Base-by-base conservation (phyloP, 2,113 vertebrate species). In the Manacus vitellinus region DNA sequence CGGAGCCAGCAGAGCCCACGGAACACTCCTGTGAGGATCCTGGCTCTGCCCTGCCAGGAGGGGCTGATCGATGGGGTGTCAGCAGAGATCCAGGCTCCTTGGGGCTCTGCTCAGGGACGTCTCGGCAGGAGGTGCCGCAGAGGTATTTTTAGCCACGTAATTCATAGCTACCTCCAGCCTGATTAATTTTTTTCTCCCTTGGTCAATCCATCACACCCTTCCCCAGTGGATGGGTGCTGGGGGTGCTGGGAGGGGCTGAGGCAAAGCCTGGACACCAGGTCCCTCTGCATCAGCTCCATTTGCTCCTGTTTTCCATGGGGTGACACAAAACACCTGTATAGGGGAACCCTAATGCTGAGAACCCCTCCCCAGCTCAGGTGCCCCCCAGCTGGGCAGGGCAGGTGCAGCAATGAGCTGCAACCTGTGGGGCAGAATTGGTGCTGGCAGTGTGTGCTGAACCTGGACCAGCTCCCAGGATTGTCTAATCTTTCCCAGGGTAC, bases 321-420 rank as follows among this genome's bases (percentile, higher is more conserved):
- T 44, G 25, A 80, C 3, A 4, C 18, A 28, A 28, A 92, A 19
- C 17, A 41, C 35, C 41, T 43, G 8, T 33, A 19, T 2, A 1
- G 30, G 25, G 30, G 22, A 62, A 35, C 41, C 13, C 20, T 55
- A 65, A 61, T 8, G 23, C 63, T 83, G 35, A 54, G 47, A 55
- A 33, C 6, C 22, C 22, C 28, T 52, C 25, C 62, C 31, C 30
- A 10, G 4, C 65, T 71, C n/a, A 55, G 47, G 47, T 49, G 44
- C 6, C 33, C 21, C 18, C 12, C 55, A 41, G 39, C 25, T 1
- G 2, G 43, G 49, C 28, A 71, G 27, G 14, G 22, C 0, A 4
- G 41, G 51, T 4, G 2, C 27, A 14, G 31, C 0, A 0, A 5
- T 27, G 52, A n/a, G 35, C 0, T 41, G 39, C 39, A 41, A 9